Evolutionary conservation across 2,888 invertebrate species (phyloP), one percentile per base, ranked within the genome.

Genomic region (Sturmia bella): DNA sequence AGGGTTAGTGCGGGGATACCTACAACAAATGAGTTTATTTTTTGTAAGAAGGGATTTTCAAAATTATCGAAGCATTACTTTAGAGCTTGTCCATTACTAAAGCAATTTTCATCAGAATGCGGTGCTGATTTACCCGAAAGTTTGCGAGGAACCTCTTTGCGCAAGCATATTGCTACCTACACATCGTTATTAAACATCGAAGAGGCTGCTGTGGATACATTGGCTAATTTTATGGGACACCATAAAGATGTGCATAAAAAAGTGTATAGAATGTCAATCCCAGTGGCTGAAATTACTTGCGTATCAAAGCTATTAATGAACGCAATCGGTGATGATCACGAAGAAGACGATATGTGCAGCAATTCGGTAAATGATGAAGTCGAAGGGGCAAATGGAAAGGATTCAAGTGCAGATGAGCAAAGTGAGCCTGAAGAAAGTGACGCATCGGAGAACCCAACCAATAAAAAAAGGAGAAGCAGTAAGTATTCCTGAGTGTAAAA

Each of bases 221-320:
- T 74, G 15, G 64, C 64, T n/a, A 54, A 74, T n/a, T 74, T 74
- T 45, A 43, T 74, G 45, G 74, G 74, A 3, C 73, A 73, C 17
- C 73, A 73, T 13, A 73, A 73, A n/a, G 56, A 64, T 13, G 64
- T 73, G 3, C 73, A 74, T 27, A 74, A 74, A 56, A 74, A 19
- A 2, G 24, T 61, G 15, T 73, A 73, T 15, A 48, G 61, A 52
- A 21, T 61, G 17, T 13, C 48, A 12, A n/a, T 64, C 21, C 74
- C 74, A 17, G 74, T 64, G 9, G 19, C 43, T 41, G 56, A 74
- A 45, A 45, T 57, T 9, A 73, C 63, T 3, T 41, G 54, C 24
- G 64, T 74, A 12, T 74, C 74, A 3, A 37, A 63, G 45, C n/a
- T 73, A 15, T 63, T 73, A 43, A 21, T 63, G 52, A 52, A 52